A percentile compares a stretch with the other conserved stretches of the same genome.
These are phyloP conservation scores for Pituophis catenifer DNA, from an alignment of 2,113 vertebrate species.

Conservation along the genomic window DNA sequence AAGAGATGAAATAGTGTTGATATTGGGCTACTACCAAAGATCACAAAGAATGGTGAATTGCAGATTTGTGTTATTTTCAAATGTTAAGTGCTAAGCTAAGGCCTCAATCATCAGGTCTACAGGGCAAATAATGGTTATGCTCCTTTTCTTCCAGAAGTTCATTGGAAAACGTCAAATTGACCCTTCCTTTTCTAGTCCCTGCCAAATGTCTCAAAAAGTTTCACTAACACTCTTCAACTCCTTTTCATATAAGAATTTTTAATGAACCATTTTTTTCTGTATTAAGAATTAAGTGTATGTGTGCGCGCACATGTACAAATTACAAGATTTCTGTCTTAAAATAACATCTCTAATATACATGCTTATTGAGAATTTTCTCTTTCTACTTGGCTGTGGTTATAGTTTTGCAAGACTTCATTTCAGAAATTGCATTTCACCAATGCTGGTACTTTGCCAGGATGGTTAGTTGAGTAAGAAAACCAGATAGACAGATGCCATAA, in stretches of 20 bases:
- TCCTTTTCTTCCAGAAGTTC: not conserved
- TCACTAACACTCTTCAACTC: not conserved
- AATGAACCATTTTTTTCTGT: not conserved
- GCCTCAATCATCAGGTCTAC: not conserved
- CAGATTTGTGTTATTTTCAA: not conserved
- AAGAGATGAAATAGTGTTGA: not conserved
- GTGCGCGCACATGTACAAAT: not conserved
- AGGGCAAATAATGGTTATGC: not conserved
- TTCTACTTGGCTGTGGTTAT: not conserved
- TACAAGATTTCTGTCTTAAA: rapidly evolving
- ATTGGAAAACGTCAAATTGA: not conserved
- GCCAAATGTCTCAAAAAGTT: not conserved
- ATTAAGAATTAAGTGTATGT: not conserved
- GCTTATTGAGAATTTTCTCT: not conserved
- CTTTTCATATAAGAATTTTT: not conserved
- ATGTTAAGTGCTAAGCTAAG: not conserved
- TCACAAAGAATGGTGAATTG: not conserved
- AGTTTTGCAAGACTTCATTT: constrained; percentile 15
- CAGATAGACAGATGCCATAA: not conserved
- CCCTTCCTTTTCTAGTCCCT: not conserved
- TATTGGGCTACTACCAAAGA: no score
- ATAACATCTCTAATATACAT: not conserved
- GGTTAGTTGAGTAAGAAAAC: constrained; percentile 14
- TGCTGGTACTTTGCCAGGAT: not conserved
- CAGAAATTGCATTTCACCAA: constrained; percentile 6